Evolutionary conservation across 2,797 vertebrate species (phyloP), one percentile per base, ranked within the genome.

Genomic region (Malurus leucopterus): DNA sequence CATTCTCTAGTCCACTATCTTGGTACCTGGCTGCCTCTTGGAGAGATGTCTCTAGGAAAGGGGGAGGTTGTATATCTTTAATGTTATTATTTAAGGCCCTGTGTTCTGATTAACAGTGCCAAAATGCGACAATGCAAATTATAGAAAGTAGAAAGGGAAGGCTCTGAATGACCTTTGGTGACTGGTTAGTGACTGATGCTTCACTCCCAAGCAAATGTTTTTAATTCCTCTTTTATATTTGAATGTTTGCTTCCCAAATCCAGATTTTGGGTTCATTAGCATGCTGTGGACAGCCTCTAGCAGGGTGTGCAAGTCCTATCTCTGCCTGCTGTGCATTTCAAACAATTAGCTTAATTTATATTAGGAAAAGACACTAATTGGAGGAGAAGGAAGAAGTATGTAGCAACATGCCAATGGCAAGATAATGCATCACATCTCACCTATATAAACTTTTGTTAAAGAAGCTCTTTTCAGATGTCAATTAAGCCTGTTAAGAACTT

Each of bases 311-410:
- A 61, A 54, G 57, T 78, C 46, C 20, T 86, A 1, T 43, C 50
- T 80, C 49, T 84, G 29, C 24, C 38, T 50, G 13, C 77, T 88
- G 77, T 76, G 32, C 50, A 55, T 83, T 80, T 83, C 53, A 69
- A 77, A 46, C 34, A 86, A 72, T 87, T 90, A 76, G 8, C 40
- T 80, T 78, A 84, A 76, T 65, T 87, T 58, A n/a, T 89, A 47
- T 73, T 76, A 64, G 44, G 49, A 86, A 79, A 36, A 88, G 26
- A 59, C 26, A 44, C 26, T 84, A 86, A 87, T 54, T 90, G 44
- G 9, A 62, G 17, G 19, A 50, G 57, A 84, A 87, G 46, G 41
- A 75, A 76, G 71, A 89, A 18, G 12, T 62, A 67, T 1, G 3
- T 46, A 89, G 19, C 51, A 88, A 59, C 22, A 40, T 21, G n/a